phyloP scores from a whole-genome alignment of 2,113 vertebrate species.

The Antennarius striatus region DNA sequence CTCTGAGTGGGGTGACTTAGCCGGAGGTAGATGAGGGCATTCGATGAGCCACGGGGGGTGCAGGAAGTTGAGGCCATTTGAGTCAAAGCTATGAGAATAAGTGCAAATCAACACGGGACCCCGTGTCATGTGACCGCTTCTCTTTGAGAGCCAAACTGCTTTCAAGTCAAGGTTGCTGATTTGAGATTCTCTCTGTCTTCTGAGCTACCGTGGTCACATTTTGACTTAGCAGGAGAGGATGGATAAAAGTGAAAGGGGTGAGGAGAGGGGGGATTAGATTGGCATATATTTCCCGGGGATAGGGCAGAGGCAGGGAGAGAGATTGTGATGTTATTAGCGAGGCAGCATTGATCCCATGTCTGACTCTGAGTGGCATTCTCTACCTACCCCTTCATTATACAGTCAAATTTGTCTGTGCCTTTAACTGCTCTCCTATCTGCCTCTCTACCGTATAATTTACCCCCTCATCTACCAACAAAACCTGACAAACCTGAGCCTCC shows the following conservation, averaged over 20 bases:
- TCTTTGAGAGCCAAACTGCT: slow-evolving; percentile 11
- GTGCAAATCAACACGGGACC: slow-evolving; percentile 14
- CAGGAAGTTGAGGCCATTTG: slow-evolving; percentile 28
- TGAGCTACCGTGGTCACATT: slow-evolving; percentile 4
- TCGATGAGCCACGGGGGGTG: slow-evolving; percentile 14
- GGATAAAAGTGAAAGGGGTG: background rate
- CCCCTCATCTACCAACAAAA: slow-evolving; percentile 23
- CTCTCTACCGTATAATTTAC: background rate
- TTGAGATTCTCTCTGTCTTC: background rate
- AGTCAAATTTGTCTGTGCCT: slow-evolving; percentile 55
- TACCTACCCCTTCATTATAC: slow-evolving; percentile 66
- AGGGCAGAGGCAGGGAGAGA: slow-evolving; percentile 13
- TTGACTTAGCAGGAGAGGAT: slow-evolving; percentile 6
- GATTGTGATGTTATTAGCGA: slow-evolving; percentile 48
- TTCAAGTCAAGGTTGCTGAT: slow-evolving; percentile 12
- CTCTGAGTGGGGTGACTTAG: slow-evolving; percentile 31
- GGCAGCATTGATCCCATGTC: slow-evolving; percentile 51
- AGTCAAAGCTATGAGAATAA: slow-evolving; percentile 8
- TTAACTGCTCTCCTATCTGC: slow-evolving; percentile 25
- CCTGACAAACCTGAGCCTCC: slow-evolving; percentile 46
- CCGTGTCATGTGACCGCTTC: background rate
- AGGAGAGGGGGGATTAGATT: slow-evolving; percentile 25
- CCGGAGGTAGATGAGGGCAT: slow-evolving; percentile 19
- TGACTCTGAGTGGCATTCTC: slow-evolving; percentile 39
- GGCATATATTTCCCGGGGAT: slow-evolving; percentile 16